phyloP scores from a whole-genome alignment of 2,797 vertebrate genomes.

The Pipistrellus kuhlii region DNA sequence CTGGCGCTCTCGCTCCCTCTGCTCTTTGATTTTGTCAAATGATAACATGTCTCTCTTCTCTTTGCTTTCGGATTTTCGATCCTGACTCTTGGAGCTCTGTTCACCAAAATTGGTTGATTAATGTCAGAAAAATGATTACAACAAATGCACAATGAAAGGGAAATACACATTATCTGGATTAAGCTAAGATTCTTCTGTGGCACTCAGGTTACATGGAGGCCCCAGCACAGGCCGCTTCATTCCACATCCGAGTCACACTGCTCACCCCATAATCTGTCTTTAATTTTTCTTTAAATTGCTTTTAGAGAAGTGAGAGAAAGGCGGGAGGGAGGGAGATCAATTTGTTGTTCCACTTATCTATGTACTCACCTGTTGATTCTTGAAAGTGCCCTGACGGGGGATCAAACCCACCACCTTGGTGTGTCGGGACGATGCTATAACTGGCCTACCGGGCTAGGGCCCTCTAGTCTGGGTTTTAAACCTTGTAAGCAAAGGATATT shows the following conservation, averaged over 20 bases:
- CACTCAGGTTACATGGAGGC: background rate
- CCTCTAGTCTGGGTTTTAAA: background rate
- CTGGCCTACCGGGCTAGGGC: background rate
- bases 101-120: background rate
- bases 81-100: conserved; percentile 95
- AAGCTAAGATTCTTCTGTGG: background rate
- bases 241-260: background rate
- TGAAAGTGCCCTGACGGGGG: background rate
- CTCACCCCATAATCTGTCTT: background rate
- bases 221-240: background rate
- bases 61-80: conserved; percentile 94
- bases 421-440: background rate
- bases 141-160: background rate
- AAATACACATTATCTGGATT: background rate
- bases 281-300: background rate
- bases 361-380: background rate
- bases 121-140: background rate
- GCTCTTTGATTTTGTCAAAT: conserved; percentile 99
- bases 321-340: background rate
- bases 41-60: conserved; percentile 97
- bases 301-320: background rate
- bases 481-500: background rate
- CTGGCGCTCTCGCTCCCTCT: conserved; percentile 95
- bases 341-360: background rate
- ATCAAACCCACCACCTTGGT: background rate